phyloP scores from a whole-genome alignment of 2,888 invertebrate species.

The Dioctria linearis region DNA sequence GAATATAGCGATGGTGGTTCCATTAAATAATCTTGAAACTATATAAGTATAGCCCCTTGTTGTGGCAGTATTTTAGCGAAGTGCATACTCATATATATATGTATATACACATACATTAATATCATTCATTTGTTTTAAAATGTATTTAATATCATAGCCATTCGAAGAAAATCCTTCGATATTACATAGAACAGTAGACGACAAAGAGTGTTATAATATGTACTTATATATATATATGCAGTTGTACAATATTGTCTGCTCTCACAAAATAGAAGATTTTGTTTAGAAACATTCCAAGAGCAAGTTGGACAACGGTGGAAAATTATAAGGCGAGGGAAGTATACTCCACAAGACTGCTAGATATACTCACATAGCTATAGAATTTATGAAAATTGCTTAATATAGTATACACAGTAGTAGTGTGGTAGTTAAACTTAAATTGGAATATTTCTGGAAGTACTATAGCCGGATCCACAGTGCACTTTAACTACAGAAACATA shows the following conservation, averaged over 20 bases:
- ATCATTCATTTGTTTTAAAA: too few species aligned
- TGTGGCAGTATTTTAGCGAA: too few species aligned
- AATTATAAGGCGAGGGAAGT: slow-evolving; percentile 21
- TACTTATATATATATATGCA: not conserved
- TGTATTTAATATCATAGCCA: too few species aligned
- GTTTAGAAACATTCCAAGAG: slow-evolving; percentile 46
- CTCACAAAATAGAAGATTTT: slow-evolving; percentile 33
- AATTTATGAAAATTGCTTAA: slow-evolving; percentile 60
- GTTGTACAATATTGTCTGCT: not conserved
- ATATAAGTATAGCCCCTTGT: too few species aligned
- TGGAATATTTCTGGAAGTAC: slow-evolving; percentile 57
- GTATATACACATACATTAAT: too few species aligned
- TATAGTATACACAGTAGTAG: slow-evolving; percentile 47
- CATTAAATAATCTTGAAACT: too few species aligned
- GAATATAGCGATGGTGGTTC: too few species aligned
- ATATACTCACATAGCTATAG: slow-evolving; percentile 46
- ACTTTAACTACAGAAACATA: slow-evolving; percentile 40
- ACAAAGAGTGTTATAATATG: not conserved
- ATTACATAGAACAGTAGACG: not conserved
- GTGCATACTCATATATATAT: too few species aligned
- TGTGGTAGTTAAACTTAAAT: slow-evolving; percentile 60
- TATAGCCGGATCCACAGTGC: slow-evolving; percentile 5
- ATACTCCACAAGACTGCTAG: slow-evolving; percentile 43
- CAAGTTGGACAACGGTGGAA: not conserved
- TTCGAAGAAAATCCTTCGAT: slow-evolving; percentile 9